Conservation (phyloP, 2,888 invertebrate species). For the Megaustenia siamemsis region DNA sequence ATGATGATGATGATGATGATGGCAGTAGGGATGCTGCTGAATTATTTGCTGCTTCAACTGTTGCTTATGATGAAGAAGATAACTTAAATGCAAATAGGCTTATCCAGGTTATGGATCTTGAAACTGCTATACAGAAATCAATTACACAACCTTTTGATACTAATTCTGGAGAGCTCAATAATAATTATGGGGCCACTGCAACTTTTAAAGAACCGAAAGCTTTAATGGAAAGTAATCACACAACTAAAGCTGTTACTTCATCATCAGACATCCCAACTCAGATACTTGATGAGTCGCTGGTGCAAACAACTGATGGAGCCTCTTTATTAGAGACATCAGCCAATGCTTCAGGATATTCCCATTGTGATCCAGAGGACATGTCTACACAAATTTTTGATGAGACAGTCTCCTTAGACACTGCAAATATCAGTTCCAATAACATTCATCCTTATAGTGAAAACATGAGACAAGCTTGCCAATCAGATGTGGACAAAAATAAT, state of each 20-base stretch:
- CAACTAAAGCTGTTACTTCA: not conserved
- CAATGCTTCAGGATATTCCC: not conserved
- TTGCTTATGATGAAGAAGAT: constrained; percentile 28
- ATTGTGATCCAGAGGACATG: not conserved
- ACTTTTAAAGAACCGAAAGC: not conserved
- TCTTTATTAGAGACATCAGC: not conserved
- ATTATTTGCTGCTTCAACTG: constrained; percentile 43
- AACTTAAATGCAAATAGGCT: not conserved
- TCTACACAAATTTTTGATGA: constrained; percentile 47
- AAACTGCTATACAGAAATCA: constrained; percentile 3
- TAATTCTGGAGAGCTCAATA: not conserved
- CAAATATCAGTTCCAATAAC: not conserved
- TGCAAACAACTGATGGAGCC: not conserved
- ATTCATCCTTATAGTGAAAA: too few relatives aligned
- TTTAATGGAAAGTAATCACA: not conserved
- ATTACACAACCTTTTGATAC: not conserved
- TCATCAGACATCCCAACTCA: not conserved
- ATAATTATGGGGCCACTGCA: not conserved
- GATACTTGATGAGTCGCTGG: not conserved
- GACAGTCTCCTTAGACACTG: not conserved
- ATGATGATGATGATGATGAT: constrained; percentile 17
- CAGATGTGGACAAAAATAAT: not conserved
- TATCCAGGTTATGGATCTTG: constrained; percentile 11
- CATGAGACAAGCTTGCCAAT: not conserved
- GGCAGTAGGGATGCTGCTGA: not conserved